Evolutionary conservation across 1,140 invertebrate genomes (phyloP).

Genomic region (Ectropis grisescens): DNA sequence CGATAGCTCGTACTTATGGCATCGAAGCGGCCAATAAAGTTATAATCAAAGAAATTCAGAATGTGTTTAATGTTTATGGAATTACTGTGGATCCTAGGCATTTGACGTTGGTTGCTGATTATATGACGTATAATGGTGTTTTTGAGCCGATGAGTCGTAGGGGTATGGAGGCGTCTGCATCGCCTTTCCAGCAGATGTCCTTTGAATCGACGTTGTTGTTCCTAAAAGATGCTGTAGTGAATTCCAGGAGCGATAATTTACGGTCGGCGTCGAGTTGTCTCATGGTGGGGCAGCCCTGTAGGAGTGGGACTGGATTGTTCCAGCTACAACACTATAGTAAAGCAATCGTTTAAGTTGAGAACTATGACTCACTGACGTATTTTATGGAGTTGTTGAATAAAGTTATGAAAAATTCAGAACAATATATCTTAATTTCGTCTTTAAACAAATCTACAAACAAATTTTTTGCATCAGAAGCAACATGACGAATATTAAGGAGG

Average conservation of each 20-base stretch:
- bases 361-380: too few relatives aligned
- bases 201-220: slow-evolving; percentile 95
- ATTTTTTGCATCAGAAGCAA: too few relatives aligned
- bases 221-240: slow-evolving; percentile 84
- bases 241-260: slow-evolving; percentile 80
- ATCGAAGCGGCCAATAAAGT: slow-evolving; percentile 95
- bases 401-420: too few relatives aligned
- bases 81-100: slow-evolving; percentile 96
- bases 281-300: slow-evolving; percentile 87
- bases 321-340: slow-evolving; percentile 34
- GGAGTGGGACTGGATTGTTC: slow-evolving; percentile 89
- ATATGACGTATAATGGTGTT: slow-evolving; percentile 96
- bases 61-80: slow-evolving; percentile 96
- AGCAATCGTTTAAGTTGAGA: too few relatives aligned
- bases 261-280: slow-evolving; percentile 90
- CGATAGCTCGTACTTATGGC: slow-evolving; percentile 90
- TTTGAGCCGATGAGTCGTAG: slow-evolving; percentile 92
- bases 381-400: too few relatives aligned
- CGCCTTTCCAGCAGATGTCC: slow-evolving; percentile 97
- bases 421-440: slow-evolving; percentile 6
- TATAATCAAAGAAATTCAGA: slow-evolving; percentile 91
- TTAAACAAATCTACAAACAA: slow-evolving; percentile 15
- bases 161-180: slow-evolving; percentile 89
- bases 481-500: too few relatives aligned
- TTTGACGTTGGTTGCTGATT: slow-evolving; percentile 94